Base-by-base conservation (phyloP, 2,888 invertebrate species). In the Noctua fimbriata region DNA sequence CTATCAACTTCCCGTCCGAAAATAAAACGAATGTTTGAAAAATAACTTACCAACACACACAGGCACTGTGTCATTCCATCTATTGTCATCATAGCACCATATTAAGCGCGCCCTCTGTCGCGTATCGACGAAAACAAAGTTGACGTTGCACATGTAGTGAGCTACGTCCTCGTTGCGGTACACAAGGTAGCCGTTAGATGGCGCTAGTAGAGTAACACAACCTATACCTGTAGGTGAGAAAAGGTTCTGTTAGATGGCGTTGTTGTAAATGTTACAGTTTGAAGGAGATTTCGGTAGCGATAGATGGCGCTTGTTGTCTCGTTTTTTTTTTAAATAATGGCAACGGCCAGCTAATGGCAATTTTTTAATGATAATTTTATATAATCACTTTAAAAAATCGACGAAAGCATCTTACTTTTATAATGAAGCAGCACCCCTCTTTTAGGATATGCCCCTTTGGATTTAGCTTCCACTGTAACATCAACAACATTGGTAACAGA, bases 41-140 rank as follows among this genome's bases (percentile, higher is more conserved):
- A 81, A 66, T 63, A 78, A 96, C 98, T 97, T 95, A 98, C 98
- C 97, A 90, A 97, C 94, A 94, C 98, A 98, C 89, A 97, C 95
- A 82, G 98, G 97, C 87, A 97, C 94, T 78, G 97, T 96, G 87
- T 96, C 96, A 93, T 98, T 97, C 98, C 98, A 98, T 89, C 97
- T 96, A 89, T 97, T 97, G 87, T 97, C 97, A 78, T 97, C 97
- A 79, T 97, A 97, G 94, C 98, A 98, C 92, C 97, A 97, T 86
- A 98, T 92, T 72, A 97, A 95, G 78, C 97, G 97, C 91, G 97
- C 97, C 93, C 97, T 97, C 93, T 97, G 95, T 85, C 96, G 96
- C n/a, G 97, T 97, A 92, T 98, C 98, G 28, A 97, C 97, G 93
- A 98, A 98, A 92, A 97, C 97, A 90, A 95, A 97, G 78, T 98